Base-by-base conservation (phyloP, 1,140 invertebrate genomes). In the Lamellibrachia luymesi region DNA sequence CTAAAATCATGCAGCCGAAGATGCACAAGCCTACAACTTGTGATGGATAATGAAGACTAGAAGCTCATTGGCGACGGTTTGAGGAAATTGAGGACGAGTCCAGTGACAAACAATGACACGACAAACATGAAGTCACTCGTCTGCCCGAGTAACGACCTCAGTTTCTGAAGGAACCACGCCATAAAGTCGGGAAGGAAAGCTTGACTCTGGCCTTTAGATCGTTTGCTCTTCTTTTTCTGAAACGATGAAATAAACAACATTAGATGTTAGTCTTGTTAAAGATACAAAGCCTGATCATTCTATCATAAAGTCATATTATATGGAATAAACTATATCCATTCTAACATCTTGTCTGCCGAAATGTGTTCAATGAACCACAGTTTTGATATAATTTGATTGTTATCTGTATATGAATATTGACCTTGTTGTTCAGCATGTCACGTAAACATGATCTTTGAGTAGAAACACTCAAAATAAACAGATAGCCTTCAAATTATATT, bases 21-120 rank as follows among this genome's bases (percentile, higher is more conserved):
- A 80, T 80, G 64, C 64, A 80, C 64, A 80, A 80, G 64, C 6
- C 4, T 80, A 17, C 13, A 17, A 56, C 52, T 22, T 4, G 64
- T 22, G 64, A 80, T 80, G 64, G 64, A 80, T 80, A 22, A 80
- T 10, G 17, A 80, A 10, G 25, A 91, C 22, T 13, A 91, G 92
- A 92, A 51, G 51, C 50, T 51, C 27, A 25, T 50, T 17, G 27
- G 17, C 27, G 92, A 50, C 8, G 92, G 92, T n/a, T 93, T 80
- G 6, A 93, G 80, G 49, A 89, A 49, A 10, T 27, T 56, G 52
- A 93, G 52, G 22, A 80, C 52, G 38, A 89, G 89, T 38, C 56
- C 92, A 90, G 92, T 27, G 8, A 93, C 17, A 49, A 93, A 90
- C 56, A 93, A 27, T 4, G 64, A 89, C 92, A 93, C 49, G 27